Evolutionary conservation across 1,140 invertebrate genomes (phyloP).

Genomic region (Vanessa atalanta): DNA sequence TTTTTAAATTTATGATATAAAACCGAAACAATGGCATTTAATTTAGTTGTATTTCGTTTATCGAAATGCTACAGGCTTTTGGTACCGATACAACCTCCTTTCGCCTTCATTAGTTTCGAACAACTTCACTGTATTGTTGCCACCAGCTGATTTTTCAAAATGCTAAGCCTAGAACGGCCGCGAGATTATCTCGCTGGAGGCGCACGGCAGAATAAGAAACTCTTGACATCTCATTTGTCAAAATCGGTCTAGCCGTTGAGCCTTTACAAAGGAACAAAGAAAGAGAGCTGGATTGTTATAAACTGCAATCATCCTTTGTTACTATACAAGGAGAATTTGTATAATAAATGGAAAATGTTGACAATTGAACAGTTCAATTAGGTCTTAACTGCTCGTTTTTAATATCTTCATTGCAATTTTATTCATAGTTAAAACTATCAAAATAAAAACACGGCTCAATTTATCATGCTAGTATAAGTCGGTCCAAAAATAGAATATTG

Average conservation of each 20-base stretch:
- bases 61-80: neutral
- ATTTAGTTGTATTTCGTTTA: neutral
- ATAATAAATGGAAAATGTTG: neutral
- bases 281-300: conserved; percentile 39
- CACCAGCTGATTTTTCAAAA: conserved; percentile 34
- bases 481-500: too few relatives aligned
- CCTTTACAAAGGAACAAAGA: conserved; percentile 41
- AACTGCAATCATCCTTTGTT: conserved; percentile 38
- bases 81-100: neutral
- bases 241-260: conserved; percentile 39
- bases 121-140: conserved; percentile 17
- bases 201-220: conserved; percentile 36
- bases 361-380: too few relatives aligned
- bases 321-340: conserved; percentile 29
- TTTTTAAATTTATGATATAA: too few relatives aligned
- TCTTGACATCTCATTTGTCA: conserved; percentile 42
- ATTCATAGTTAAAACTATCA: too few relatives aligned
- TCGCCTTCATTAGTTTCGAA: conserved; percentile 9
- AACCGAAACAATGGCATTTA: too few relatives aligned
- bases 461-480: too few relatives aligned
- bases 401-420: too few relatives aligned
- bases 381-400: neutral
- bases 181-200: conserved; percentile 35
- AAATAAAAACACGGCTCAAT: too few relatives aligned
- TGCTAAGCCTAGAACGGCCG: conserved; percentile 26